Conservation (phyloP, 1,140 invertebrate genomes). For the Drosophila subobscura region DNA sequence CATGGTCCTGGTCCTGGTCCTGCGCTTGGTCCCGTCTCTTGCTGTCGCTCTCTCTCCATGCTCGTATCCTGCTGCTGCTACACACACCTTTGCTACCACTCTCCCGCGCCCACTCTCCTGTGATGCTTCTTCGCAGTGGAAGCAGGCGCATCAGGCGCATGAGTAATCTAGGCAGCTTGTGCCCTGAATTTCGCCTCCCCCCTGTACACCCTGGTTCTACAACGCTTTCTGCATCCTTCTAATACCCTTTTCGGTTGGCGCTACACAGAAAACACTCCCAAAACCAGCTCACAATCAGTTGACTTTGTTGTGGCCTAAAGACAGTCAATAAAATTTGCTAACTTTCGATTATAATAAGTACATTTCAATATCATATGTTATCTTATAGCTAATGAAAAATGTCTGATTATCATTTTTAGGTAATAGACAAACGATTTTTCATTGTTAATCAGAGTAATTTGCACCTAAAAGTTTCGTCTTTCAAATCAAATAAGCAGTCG, state of each 20-base stretch:
- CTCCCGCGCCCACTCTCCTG: background rate
- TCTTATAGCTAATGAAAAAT: no score
- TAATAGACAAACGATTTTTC: no score
- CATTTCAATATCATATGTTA: no score
- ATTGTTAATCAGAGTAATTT: no score
- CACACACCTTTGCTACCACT: background rate
- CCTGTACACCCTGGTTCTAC: background rate
- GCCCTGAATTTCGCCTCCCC: slow-evolving; percentile 36
- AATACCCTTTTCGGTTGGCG: slow-evolving; percentile 37
- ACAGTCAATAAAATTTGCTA: no score
- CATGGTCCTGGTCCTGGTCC: no score
- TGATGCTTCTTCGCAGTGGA: slow-evolving; percentile 21
- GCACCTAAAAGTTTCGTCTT: no score
- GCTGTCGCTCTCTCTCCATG: slow-evolving; percentile 11
- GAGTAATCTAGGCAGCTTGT: slow-evolving; percentile 55
- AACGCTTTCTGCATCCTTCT: slow-evolving; percentile 13
- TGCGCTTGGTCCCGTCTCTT: no score
- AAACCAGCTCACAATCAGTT: slow-evolving; percentile 1
- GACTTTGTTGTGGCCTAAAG: slow-evolving; percentile 16
- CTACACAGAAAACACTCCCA: background rate
- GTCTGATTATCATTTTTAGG: no score
- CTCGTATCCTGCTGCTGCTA: background rate
- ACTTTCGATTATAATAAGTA: no score
- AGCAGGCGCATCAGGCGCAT: slow-evolving; percentile 43
- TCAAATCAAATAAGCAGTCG: no score